These are phyloP conservation scores for Ormia ochracea DNA, from an alignment of 2,888 invertebrate genomes.

Conservation along the genomic window DNA sequence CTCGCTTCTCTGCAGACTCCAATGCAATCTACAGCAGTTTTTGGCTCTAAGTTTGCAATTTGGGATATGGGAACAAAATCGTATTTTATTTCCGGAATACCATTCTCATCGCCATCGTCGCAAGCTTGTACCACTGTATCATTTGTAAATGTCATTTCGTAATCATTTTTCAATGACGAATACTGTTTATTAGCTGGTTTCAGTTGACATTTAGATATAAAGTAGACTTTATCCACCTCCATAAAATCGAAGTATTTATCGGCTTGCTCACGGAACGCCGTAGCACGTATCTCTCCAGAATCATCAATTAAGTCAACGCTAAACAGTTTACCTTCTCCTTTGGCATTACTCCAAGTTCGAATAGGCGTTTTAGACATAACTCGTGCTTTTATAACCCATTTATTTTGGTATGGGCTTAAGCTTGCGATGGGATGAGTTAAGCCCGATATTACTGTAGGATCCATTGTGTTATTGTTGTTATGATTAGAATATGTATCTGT, in stretches of 20 bases:
- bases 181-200: constrained; percentile 96
- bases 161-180: constrained; percentile 90
- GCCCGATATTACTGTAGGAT: constrained; percentile 75
- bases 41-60: constrained; percentile 82
- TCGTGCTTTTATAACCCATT: constrained; percentile 94
- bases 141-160: constrained; percentile 92
- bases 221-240: constrained; percentile 93
- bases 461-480: constrained; percentile 64
- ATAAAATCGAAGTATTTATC: constrained; percentile 93
- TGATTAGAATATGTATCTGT: constrained; percentile 56
- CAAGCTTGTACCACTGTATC: constrained; percentile 84
- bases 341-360: constrained; percentile 92
- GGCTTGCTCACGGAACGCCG: constrained; percentile 90
- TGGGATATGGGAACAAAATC: constrained; percentile 87
- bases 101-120: constrained; percentile 78
- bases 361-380: constrained; percentile 89
- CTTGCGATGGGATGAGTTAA: constrained; percentile 83
- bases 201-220: constrained; percentile 88
- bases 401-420: constrained; percentile 95
- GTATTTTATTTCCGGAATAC: constrained; percentile 87
- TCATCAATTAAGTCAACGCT: constrained; percentile 95
- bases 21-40: constrained; percentile 89
- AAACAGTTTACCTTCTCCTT: constrained; percentile 95
- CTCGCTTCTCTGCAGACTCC: constrained; percentile 87
- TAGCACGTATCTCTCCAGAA: constrained; percentile 94